Evolutionary conservation across 2,888 invertebrate species (phyloP), one percentile per base, ranked within the genome.

Genomic region (Polydrusus tereticollis): DNA sequence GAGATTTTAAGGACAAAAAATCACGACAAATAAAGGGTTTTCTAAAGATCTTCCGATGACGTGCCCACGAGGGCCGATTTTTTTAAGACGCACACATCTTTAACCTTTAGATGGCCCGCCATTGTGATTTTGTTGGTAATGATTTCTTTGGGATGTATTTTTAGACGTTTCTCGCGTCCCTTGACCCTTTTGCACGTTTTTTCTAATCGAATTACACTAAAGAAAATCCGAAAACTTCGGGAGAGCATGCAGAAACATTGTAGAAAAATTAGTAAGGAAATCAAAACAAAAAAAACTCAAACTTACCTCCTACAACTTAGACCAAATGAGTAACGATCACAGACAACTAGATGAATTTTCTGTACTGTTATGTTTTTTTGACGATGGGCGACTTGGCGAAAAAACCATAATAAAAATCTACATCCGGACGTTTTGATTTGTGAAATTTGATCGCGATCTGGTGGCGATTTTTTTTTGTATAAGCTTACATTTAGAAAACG

Each of bases 111-210:
- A 69, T 81, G 82, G 82, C 83, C 85, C 84, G 85, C 85, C 85
- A 85, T 85, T 84, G 82, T 83, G 84, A 82, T 84, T 82, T 82
- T 78, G 79, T 78, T 72, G 74, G 74, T 77, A 77, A 78, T 78
- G 77, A 78, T 80, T 78, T 80, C 78, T 77, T 77, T 72, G 47
- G 52, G 55, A 62, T 73, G 57, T 73, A 73, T 69, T 73, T 64
- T 73, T 52, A 36, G 73, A 62, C 38, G 36, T 50, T 33, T 43
- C 52, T 26, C 38, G 21, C 41, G 73, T 69, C 73, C 73, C 73
- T 73, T 73, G 45, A 66, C 73, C 73, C 73, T 73, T 73, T 45
- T 43, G 21, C 23, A 60, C 21, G 18, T 26, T 43, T 38, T 43
- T 38, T 14, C 0, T 14, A 1, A 8, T 12, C 23, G 29, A 58